Conservation (phyloP, 2,797 vertebrate genomes). For the Potorous gilbertii region DNA sequence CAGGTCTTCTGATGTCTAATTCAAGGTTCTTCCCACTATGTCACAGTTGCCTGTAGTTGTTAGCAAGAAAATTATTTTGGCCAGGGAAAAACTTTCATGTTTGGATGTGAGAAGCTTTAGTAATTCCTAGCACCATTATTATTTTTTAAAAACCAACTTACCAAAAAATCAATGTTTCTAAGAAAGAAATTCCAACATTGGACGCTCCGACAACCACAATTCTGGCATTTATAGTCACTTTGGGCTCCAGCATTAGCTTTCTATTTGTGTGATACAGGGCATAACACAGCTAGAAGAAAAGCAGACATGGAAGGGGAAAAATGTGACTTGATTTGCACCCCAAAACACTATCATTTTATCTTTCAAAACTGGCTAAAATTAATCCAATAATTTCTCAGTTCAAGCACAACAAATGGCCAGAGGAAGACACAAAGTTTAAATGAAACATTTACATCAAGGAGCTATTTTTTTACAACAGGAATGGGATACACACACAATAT, state of each 20-base stretch:
- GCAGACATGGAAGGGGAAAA: constrained; percentile 29
- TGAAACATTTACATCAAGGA: neutral
- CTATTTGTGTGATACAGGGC: constrained; percentile 92
- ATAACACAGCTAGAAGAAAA: constrained; percentile 86
- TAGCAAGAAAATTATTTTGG: neutral
- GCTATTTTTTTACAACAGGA: neutral
- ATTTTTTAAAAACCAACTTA: constrained; percentile 80
- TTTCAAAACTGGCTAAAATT: constrained; percentile 11
- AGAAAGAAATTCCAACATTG: constrained; percentile 91
- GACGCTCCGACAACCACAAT: constrained; percentile 96
- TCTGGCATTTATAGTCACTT: constrained; percentile 89
- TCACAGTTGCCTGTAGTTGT: neutral
- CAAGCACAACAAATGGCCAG: neutral
- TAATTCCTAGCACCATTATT: neutral
- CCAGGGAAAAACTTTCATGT: neutral
- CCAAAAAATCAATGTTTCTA: constrained; percentile 92
- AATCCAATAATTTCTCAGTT: neutral
- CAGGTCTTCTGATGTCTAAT: neutral
- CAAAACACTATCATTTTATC: neutral
- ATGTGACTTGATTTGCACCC: neutral
- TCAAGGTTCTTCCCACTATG: neutral
- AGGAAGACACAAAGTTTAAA: neutral
- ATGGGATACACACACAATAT: neutral
- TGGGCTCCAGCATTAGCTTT: constrained; percentile 92
- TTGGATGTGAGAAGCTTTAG: neutral